Base-by-base conservation (phyloP, 2,888 invertebrate genomes). In the Tromatobia lineatoria region DNA sequence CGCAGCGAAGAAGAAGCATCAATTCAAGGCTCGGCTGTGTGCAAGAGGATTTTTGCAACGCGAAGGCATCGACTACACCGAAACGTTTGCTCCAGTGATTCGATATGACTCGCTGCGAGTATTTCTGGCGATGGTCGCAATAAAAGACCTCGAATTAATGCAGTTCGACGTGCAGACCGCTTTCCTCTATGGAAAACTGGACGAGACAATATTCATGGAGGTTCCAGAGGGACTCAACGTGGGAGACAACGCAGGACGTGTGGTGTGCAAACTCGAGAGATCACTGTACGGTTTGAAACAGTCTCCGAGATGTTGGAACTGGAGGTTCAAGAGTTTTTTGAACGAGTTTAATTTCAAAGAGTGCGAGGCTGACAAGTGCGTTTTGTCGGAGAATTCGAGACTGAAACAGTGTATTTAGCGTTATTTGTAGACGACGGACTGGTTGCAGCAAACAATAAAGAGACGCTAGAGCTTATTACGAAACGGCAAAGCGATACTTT, bases 401-500 rank as follows among this genome's bases (percentile, higher is more conserved):
- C 7, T n/a, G 61, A 61, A 1, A 61, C 6, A 61, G 34, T 61
- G 34, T 34, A 34, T n/a, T 34, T 61, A 3, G 38, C 34, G 0
- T 1, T 61, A 6, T 61, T 61, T 10, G 61, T 61, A 8, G 61
- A 61, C 18, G 61, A 61, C n/a, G 34, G 61, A 34, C 61, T 61
- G 3, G 34, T 61, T 3, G 61, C 38, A 10, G 34, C 61, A 6
- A 61, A n/a, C 13, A 61, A 4, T 6, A 59, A 29, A 59, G 57
- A 80, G 15, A 61, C 66, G n/a, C 75, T 88, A 20, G 47, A 87
- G 6, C 11, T 59, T 3, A 83, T 91, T 29, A 45, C 89, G 1
- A 10, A 34, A 0, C 52, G 73, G 0, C 50, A 86, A 6, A 61
- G 42, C 15, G 15, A 57, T 0, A 67, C 82, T 15, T 85, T 89